phyloP scores from a whole-genome alignment of 2,797 vertebrate species.

The Gadopsis marmoratus region DNA sequence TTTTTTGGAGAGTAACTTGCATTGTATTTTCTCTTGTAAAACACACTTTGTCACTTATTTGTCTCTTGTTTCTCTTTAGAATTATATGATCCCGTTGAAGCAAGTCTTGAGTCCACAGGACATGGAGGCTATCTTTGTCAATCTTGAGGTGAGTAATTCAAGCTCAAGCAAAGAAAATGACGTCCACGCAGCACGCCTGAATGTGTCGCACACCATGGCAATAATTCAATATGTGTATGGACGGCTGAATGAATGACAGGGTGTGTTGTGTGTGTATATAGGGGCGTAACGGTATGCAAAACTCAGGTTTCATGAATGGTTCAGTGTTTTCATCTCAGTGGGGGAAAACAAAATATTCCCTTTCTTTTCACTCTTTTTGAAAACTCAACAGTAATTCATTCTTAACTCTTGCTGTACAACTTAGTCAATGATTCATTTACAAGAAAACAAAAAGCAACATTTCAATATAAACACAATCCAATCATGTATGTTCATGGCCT shows the following conservation, averaged over 20 bases:
- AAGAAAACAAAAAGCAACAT: neutral
- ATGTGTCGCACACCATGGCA: conserved; percentile 33
- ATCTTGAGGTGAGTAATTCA: conserved; percentile 91
- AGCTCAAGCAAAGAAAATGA: neutral
- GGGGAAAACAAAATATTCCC: neutral
- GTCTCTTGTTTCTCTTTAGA: conserved; percentile 80
- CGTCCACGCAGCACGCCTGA: conserved; percentile 5
- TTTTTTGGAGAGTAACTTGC: neutral
- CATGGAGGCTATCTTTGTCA: conserved; percentile 96
- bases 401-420: neutral
- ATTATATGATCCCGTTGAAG: conserved; percentile 95
- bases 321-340: conserved; percentile 12
- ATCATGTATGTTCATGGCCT: too few species aligned
- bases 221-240: conserved; percentile 50
- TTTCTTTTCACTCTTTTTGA: neutral
- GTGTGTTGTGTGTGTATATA: conserved; percentile 8
- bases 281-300: neutral
- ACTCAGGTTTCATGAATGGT: conserved; percentile 1
- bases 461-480: neutral
- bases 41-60: neutral
- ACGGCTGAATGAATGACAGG: conserved; percentile 40
- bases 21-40: neutral
- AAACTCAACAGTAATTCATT: neutral
- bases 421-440: neutral
- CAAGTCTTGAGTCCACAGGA: conserved; percentile 92